A percentile compares a stretch with the other conserved stretches of the same genome.
These are phyloP conservation scores for Hylia prasina DNA, from an alignment of 2,113 vertebrate species.

Conservation along the genomic window DNA sequence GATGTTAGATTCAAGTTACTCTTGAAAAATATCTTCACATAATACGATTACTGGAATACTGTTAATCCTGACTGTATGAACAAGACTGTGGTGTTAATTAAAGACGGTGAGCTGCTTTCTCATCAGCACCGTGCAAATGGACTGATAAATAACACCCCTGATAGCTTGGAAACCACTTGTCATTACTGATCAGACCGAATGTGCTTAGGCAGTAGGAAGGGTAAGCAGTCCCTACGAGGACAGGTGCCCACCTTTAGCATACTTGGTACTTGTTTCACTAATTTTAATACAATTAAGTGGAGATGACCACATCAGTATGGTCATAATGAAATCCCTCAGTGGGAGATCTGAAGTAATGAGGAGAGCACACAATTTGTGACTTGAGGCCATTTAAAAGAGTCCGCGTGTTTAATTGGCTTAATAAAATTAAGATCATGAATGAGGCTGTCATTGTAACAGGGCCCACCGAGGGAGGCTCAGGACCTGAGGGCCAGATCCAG, in stretches of 20 bases:
- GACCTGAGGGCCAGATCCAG: not conserved
- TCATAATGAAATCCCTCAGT: not conserved
- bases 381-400: not conserved
- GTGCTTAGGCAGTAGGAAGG: not conserved
- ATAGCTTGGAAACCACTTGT: not conserved
- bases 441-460: not conserved
- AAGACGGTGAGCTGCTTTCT: not conserved
- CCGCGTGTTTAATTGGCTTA: not conserved
- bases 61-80: not conserved
- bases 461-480: rapidly evolving
- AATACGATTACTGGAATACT: not conserved
- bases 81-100: not conserved
- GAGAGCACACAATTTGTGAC: not conserved
- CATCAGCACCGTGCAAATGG: not conserved
- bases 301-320: not conserved
- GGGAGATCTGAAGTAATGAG: not conserved
- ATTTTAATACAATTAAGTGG: not conserved
- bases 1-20: not conserved
- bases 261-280: not conserved
- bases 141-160: not conserved
- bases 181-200: not conserved
- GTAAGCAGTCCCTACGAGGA: rapidly evolving
- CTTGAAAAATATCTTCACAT: not conserved
- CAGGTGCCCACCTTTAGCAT: not conserved
- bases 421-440: not conserved